These are phyloP conservation scores for Enteromius fasciolatus DNA, from an alignment of 2,797 vertebrate species.

Conservation along the genomic window DNA sequence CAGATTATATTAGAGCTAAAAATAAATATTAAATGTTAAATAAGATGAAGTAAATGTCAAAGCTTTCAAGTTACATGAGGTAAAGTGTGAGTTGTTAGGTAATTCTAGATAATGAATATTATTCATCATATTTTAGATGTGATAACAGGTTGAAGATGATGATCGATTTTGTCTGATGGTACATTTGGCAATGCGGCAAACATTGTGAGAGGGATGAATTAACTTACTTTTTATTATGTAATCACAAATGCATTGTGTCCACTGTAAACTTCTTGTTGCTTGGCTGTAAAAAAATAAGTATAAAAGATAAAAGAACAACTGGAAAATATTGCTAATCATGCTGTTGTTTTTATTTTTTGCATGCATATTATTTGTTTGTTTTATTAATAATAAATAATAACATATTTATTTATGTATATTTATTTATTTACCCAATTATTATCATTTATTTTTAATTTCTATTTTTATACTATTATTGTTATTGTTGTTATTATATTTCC, in stretches of 20 bases:
- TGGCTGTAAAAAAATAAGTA: background rate
- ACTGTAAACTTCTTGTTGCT: background rate
- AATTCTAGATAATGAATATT: background rate
- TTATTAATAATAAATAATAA: background rate
- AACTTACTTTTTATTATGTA: background rate
- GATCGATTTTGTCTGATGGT: background rate
- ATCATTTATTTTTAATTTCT: background rate
- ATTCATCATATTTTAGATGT: background rate
- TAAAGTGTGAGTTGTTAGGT: background rate
- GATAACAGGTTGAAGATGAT: background rate
- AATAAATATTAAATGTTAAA: background rate
- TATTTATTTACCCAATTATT: background rate
- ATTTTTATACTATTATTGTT: background rate
- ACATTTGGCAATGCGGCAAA: no score
- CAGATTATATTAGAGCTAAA: background rate
- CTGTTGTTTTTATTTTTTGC: background rate
- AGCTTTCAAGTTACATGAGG: background rate
- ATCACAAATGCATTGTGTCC: background rate
- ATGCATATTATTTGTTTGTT: background rate
- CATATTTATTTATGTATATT: background rate
- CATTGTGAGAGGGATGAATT: background rate
- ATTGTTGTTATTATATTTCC: background rate
- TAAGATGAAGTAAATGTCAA: background rate
- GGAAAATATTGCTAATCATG: background rate
- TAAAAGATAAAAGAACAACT: background rate